A percentile compares a stretch with the other conserved stretches of the same genome.
Conservation (phyloP, 2,888 invertebrate species). For the Drosophila mimetica region DNA sequence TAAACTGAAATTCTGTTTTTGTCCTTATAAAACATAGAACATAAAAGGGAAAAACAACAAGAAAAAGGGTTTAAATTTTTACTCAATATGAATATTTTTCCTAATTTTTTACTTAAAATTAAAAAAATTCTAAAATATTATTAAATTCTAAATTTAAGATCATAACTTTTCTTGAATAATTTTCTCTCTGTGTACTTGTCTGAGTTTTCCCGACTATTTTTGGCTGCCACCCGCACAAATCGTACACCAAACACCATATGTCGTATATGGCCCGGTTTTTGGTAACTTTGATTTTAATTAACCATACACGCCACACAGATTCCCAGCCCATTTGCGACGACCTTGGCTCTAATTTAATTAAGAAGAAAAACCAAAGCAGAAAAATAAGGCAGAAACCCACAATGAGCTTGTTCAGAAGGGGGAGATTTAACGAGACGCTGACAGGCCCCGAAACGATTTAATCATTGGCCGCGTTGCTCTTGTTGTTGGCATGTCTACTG, state of each 20-base stretch:
- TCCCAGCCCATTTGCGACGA: constrained; percentile 62
- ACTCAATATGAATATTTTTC: too few relatives aligned
- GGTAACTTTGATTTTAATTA: constrained; percentile 36
- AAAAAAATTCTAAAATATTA: too few relatives aligned
- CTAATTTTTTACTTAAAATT: too few relatives aligned
- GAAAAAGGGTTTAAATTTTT: too few relatives aligned
- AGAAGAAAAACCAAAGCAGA: constrained; percentile 51
- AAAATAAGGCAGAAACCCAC: constrained; percentile 2
- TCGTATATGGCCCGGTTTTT: constrained; percentile 9
- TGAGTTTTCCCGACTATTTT: constrained; percentile 54
- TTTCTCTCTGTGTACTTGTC: too few relatives aligned
- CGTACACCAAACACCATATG: constrained; percentile 24
- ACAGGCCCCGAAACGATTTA: constrained; percentile 45
- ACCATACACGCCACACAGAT: constrained; percentile 9
- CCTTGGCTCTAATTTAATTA: constrained; percentile 74
- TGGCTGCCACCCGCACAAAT: constrained; percentile 41
- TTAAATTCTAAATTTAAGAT: too few relatives aligned
- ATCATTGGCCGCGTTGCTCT: constrained; percentile 53
- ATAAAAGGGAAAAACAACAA: too few relatives aligned
- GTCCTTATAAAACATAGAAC: too few relatives aligned
- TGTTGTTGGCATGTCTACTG: constrained; percentile 19
- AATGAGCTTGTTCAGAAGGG: constrained; percentile 35
- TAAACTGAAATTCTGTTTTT: too few relatives aligned
- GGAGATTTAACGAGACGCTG: constrained; percentile 38
- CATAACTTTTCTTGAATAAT: too few relatives aligned